Evolutionary conservation across 2,888 invertebrate species (phyloP).

Genomic region (Pheosia tremula): DNA sequence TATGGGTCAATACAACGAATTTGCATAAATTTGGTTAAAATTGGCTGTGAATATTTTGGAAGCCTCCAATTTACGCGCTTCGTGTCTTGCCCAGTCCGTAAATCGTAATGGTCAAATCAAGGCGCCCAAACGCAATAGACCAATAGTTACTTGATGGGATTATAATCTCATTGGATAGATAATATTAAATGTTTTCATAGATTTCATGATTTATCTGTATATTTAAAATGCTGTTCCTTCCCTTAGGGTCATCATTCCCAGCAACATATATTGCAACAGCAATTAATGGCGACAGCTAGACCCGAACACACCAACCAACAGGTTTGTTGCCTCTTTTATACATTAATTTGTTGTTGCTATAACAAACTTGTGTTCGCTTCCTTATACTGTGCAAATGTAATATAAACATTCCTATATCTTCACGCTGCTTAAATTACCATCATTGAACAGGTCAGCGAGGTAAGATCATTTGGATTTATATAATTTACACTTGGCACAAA

Average conservation of each 20-base stretch:
- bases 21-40: no score
- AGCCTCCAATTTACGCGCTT: no score
- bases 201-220: neutral
- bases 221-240: conserved; percentile 18
- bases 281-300: conserved; percentile 68
- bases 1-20: no score
- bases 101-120: no score
- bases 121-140: no score
- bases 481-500: neutral
- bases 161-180: neutral
- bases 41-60: no score
- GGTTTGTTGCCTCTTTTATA: conserved; percentile 47
- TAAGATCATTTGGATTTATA: conserved; percentile 48
- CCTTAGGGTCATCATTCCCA: conserved; percentile 78
- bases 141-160: no score
- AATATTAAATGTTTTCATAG: neutral
- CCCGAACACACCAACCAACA: conserved; percentile 77
- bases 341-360: neutral
- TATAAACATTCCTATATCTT: conserved; percentile 54
- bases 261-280: conserved; percentile 82
- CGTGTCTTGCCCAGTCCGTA: no score
- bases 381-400: conserved; percentile 50
- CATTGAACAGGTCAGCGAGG: conserved; percentile 73
- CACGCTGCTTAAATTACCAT: conserved; percentile 67
- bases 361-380: conserved; percentile 26